Conservation (phyloP, 1,140 invertebrate species). For the Caenorhabditis inopinata region DNA sequence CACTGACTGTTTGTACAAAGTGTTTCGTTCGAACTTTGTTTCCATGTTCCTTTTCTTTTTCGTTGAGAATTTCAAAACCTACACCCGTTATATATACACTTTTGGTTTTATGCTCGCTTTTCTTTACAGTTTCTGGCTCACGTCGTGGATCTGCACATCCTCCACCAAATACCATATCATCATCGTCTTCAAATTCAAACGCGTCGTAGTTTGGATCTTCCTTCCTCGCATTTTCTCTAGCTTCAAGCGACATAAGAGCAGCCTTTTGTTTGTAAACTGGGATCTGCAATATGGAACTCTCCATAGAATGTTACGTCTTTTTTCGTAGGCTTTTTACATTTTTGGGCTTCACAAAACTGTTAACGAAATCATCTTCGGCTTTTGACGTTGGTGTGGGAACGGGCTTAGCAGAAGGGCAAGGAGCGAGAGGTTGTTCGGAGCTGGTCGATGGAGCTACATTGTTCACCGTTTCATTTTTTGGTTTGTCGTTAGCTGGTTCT, state of each 20-base stretch:
- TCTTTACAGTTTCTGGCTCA: not conserved
- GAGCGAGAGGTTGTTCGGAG: too few relatives aligned
- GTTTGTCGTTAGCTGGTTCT: not conserved
- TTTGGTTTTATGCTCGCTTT: not conserved
- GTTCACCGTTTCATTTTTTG: not conserved
- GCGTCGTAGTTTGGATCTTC: conserved; percentile 12
- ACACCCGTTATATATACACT: conserved; percentile 38
- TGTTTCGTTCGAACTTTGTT: not conserved
- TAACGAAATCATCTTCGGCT: not conserved
- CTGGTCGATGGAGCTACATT: too few relatives aligned
- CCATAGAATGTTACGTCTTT: not conserved
- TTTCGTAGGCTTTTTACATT: not conserved
- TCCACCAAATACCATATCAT: not conserved
- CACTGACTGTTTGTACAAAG: not conserved
- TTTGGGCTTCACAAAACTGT: not conserved
- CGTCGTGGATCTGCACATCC: not conserved
- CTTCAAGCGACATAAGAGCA: not conserved
- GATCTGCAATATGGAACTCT: conserved; percentile 1
- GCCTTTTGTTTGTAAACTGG: conserved; percentile 49
- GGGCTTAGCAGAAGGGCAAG: too few relatives aligned
- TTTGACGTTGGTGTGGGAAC: not conserved
- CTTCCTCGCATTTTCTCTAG: not conserved
- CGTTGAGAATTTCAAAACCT: conserved; percentile 27
- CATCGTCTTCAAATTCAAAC: conserved; percentile 37
- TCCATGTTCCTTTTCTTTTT: not conserved